phyloP scores from a whole-genome alignment of 2,888 invertebrate species.

The Melanchra persicariae region DNA sequence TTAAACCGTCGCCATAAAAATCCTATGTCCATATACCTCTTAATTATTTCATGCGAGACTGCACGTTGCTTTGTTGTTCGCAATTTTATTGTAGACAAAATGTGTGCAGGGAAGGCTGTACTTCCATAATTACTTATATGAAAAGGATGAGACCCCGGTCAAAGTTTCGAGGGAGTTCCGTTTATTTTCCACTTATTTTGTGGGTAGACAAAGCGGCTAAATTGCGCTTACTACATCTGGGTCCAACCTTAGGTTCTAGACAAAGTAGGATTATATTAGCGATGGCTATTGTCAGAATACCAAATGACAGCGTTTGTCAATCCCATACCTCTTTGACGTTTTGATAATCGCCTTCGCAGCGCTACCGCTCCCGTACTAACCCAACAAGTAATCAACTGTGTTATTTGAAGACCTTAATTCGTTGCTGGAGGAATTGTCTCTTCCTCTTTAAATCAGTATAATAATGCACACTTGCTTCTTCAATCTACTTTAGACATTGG shows the following conservation, averaged over 20 bases:
- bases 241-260: background rate
- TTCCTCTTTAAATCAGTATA: too few species aligned
- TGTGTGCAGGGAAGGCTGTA: slow-evolving; percentile 5
- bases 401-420: too few species aligned
- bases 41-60: slow-evolving; percentile 46
- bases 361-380: too few species aligned
- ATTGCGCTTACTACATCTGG: slow-evolving; percentile 32
- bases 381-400: too few species aligned
- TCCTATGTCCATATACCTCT: slow-evolving; percentile 37
- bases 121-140: slow-evolving; percentile 30
- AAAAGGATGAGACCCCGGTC: background rate
- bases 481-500: too few species aligned
- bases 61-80: slow-evolving; percentile 46
- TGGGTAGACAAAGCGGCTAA: slow-evolving; percentile 17
- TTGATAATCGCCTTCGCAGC: too few species aligned
- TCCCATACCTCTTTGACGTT: too few species aligned
- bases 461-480: too few species aligned
- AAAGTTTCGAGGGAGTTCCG: slow-evolving; percentile 20
- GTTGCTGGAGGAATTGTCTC: too few species aligned
- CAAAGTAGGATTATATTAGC: too few species aligned
- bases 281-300: too few species aligned
- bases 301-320: too few species aligned
- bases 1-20: slow-evolving; percentile 52
- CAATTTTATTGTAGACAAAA: slow-evolving; percentile 45
- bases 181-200: slow-evolving; percentile 35